Conservation (phyloP, 2,888 invertebrate genomes). For the Andricus curvator region DNA sequence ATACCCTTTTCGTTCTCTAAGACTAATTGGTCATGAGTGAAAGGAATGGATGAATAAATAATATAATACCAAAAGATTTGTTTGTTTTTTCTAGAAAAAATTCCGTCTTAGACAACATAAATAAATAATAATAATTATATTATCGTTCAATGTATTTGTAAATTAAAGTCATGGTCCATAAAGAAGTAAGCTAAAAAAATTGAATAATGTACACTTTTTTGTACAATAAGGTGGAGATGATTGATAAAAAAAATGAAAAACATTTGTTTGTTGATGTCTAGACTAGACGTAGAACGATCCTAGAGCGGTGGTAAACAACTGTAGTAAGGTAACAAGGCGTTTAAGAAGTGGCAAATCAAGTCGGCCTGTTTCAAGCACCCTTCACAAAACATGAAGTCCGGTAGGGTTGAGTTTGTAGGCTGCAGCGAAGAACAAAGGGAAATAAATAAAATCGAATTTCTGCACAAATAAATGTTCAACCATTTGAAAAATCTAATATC, state of each 20-base stretch:
- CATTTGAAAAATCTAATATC: neutral
- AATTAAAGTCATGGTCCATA: neutral
- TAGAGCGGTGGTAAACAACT: constrained; percentile 68
- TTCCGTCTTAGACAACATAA: too few relatives aligned
- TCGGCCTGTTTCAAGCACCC: constrained; percentile 26
- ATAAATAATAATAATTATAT: neutral
- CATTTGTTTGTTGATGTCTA: neutral
- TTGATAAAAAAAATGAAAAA: neutral
- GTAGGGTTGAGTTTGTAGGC: constrained; percentile 14
- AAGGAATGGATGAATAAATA: neutral
- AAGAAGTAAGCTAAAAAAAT: neutral
- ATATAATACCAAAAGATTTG: neutral
- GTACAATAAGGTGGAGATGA: neutral
- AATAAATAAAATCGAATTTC: neutral
- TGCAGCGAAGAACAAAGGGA: neutral
- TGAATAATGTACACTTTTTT: neutral
- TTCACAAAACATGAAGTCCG: constrained; percentile 17
- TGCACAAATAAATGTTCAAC: neutral
- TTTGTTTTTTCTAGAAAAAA: neutral
- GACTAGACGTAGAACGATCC: constrained; percentile 55
- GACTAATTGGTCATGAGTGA: too few relatives aligned
- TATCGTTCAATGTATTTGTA: neutral
- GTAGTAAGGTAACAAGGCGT: constrained; percentile 65
- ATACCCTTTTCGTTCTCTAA: too few relatives aligned
- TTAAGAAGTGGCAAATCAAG: constrained; percentile 63